Evolutionary conservation across 2,888 invertebrate species (phyloP).

Genomic region (Dasypolia templi): DNA sequence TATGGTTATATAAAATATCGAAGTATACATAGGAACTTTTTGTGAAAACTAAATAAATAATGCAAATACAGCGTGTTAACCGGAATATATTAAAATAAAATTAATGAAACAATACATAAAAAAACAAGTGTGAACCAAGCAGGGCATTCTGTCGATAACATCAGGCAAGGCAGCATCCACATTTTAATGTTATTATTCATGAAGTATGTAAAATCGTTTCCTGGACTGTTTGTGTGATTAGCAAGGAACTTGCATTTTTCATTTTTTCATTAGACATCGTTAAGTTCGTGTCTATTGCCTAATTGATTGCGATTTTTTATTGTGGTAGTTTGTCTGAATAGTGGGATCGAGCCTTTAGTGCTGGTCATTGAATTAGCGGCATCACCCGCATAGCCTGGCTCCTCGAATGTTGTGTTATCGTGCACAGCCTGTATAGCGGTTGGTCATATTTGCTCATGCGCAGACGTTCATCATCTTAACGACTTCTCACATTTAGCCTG

Average conservation of each 20-base stretch:
- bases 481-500: slow-evolving; percentile 77
- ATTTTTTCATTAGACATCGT: slow-evolving; percentile 58
- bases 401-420: slow-evolving; percentile 36
- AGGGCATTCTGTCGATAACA: slow-evolving; percentile 25
- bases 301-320: slow-evolving; percentile 57
- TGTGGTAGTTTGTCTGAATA: slow-evolving; percentile 34
- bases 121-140: slow-evolving; percentile 15
- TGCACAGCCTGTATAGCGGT: slow-evolving; percentile 63
- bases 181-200: slow-evolving; percentile 37
- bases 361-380: slow-evolving; percentile 49
- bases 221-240: slow-evolving; percentile 38
- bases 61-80: slow-evolving; percentile 26
- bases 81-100: slow-evolving; percentile 13
- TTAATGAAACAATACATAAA: slow-evolving; percentile 5
- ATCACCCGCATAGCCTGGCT: slow-evolving; percentile 32
- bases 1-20: slow-evolving; percentile 34
- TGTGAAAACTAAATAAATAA: slow-evolving; percentile 42
- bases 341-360: slow-evolving; percentile 50
- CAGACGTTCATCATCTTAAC: slow-evolving; percentile 73
- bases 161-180: slow-evolving; percentile 29
- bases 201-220: slow-evolving; percentile 42
- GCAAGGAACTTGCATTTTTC: slow-evolving; percentile 25
- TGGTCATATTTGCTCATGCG: slow-evolving; percentile 65
- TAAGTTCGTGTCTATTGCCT: slow-evolving; percentile 49
- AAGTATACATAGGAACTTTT: slow-evolving; percentile 5